Evolutionary conservation across 2,888 invertebrate genomes (phyloP), one percentile per base, ranked within the genome.

Genomic region (Agrochola circellaris): DNA sequence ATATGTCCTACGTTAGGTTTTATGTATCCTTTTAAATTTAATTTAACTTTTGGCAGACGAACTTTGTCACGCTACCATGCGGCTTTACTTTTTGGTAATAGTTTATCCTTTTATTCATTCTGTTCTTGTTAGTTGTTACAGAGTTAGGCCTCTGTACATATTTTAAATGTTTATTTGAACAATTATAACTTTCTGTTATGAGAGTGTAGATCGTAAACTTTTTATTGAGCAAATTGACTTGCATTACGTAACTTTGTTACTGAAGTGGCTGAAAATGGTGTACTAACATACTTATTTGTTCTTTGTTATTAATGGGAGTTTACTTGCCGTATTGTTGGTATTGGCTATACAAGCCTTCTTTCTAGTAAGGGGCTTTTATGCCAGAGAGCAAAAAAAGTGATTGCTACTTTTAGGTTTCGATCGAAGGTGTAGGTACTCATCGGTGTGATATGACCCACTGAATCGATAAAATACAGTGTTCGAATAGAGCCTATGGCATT

Each of bases 1-100:
- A 92, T 92, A 93, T 91, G 91, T 89, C 87, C 89, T 78, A 77
- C 72, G 82, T 79, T 73, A 85, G 77, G 68, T 72, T 89, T 90
- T 90, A 87, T 84, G 86, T 88, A 83, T 80, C 74, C 83, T 86
- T 75, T 87, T 84, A 79, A 82, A 89, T 88, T 81, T 66, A 82
- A 82, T 84, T 83, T 82, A 79, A 76, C 75, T 76, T 79, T 86
- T 72, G 58, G 74, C 73, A 82, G 73, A 78, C 67, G 68, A 73
- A 73, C 73, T 85, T 73, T 72, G 74, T 70, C 72, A 73, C 69
- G 72, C 58, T 58, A 54, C 34, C 38, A 65, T 51, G 68, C 61
- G 72, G 74, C 11, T 70, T 86, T 54, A 56, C 61, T 73, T 81
- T 76, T 81, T 58, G 51, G 15, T 72, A 64, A 60, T 84, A 76